Base-by-base conservation (phyloP, 2,797 vertebrate genomes). In the Ibycter americanus region DNA sequence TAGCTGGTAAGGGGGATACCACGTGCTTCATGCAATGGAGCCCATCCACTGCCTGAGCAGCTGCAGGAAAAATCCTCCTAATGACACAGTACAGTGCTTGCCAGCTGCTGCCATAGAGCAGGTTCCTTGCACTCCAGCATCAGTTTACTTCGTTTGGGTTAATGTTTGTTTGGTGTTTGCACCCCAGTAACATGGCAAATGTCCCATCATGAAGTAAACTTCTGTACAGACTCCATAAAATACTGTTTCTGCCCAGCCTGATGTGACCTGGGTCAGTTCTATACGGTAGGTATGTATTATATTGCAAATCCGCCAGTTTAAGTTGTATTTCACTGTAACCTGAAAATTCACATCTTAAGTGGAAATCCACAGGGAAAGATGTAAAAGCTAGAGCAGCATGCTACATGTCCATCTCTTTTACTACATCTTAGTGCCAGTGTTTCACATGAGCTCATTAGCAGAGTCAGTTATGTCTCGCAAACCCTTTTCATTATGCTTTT, bases 241-340 rank as follows among this genome's bases (percentile, higher is more conserved):
- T n/a, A 7, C 25, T 6, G 3, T 7, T 73, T 63, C 44, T 70
- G 49, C n/a, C 12, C 46, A 16, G 44, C 26, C 44, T 72, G 68
- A 29, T 34, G 36, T 51, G 12, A 38, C 36, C 27, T 2, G 8
- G 9, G 25, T 16, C 47, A 40, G 47, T 32, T 66, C 40, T 23
- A 0, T 32, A 2, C 42, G 16, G 72, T 5, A 21, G 63, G 12
- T 31, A 2, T 5, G 6, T 4, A 15, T 22, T 11, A 27, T 15
- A 27, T 38, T 70, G 67, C 52, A 86, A 34, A 80, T n/a, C 44
- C 23, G 4, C 29, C 21, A 12, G 42, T 55, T 51, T 56, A 36
- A 47, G 25, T 67, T 1, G 0, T 32, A 1, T 87, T 79, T 68
- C 47, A 26, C 38, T 79, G 18, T 36, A 36, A 5, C 51, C 20